Percentiles rank a stretch among this genome's conserved stretches.
Evolutionary conservation across 1,140 invertebrate species (phyloP).

Genomic region (Zeugodacus cucurbitae): DNA sequence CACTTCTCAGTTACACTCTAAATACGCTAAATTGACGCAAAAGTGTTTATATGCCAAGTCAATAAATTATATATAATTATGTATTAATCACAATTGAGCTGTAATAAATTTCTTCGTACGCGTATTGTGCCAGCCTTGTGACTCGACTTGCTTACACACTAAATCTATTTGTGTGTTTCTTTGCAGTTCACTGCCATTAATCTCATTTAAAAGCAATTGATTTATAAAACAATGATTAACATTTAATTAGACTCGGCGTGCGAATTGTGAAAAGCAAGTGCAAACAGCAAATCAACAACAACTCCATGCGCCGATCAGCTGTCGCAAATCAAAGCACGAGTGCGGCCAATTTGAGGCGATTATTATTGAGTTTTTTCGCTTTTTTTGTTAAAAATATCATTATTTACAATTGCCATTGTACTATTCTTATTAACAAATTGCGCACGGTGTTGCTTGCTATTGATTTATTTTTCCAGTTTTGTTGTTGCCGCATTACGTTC

Average conservation of each 20-base stretch:
- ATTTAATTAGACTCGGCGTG: background rate
- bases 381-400: background rate
- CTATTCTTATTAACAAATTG: background rate
- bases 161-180: background rate
- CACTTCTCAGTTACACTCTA: too few species aligned
- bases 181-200: background rate
- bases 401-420: background rate
- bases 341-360: background rate
- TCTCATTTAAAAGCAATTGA: conserved; percentile 17
- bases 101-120: too few species aligned
- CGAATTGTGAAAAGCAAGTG: background rate
- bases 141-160: background rate
- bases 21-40: too few species aligned
- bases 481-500: background rate
- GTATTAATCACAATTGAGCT: too few species aligned
- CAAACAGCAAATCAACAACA: background rate
- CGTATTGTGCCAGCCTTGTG: background rate
- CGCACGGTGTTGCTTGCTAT: background rate
- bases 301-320: background rate
- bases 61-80: too few species aligned
- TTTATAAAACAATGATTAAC: conserved; percentile 27
- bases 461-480: background rate
- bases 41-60: too few species aligned
- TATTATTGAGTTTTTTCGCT: background rate
- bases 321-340: background rate